phyloP scores from a whole-genome alignment of 2,797 vertebrate species.

The Fringilla coelebs region DNA sequence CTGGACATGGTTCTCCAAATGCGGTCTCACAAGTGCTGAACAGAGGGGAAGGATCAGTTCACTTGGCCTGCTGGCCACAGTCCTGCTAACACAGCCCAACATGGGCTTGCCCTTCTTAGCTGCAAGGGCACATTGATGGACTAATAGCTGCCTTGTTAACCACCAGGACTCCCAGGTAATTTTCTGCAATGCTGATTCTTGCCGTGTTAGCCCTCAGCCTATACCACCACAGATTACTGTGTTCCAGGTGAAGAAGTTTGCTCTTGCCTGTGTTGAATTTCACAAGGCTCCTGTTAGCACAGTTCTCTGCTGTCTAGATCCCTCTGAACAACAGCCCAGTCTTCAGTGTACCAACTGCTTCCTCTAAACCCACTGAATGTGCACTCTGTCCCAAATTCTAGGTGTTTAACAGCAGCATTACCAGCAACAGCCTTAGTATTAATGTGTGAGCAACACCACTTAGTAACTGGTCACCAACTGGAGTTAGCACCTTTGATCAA shows the following conservation, averaged over 20 bases:
- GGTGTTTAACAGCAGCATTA: neutral
- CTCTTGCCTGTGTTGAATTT: neutral
- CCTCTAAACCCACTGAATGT: neutral
- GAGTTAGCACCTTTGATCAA: neutral
- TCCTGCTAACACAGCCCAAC: neutral
- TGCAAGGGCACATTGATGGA: neutral
- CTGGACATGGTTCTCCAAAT: neutral
- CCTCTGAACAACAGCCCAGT: neutral
- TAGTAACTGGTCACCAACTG: neutral
- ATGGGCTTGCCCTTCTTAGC: neutral
- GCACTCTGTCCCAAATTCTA: neutral
- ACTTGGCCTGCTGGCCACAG: neutral
- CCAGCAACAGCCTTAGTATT: neutral
- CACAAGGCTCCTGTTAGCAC: neutral
- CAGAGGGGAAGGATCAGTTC: neutral
- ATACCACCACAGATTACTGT: neutral
- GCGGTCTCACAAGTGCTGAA: neutral
- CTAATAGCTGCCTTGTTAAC: neutral
- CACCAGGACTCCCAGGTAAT: neutral
- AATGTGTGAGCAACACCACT: neutral
- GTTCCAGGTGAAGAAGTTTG: neutral
- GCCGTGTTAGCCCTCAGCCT: neutral
- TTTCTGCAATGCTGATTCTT: neutral
- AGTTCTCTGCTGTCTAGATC: neutral
- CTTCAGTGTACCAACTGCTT: neutral